A percentile compares a stretch with the other conserved stretches of the same genome.
These are phyloP conservation scores for Leptoclinus maculatus DNA, from an alignment of 2,797 vertebrate genomes.

Conservation along the genomic window DNA sequence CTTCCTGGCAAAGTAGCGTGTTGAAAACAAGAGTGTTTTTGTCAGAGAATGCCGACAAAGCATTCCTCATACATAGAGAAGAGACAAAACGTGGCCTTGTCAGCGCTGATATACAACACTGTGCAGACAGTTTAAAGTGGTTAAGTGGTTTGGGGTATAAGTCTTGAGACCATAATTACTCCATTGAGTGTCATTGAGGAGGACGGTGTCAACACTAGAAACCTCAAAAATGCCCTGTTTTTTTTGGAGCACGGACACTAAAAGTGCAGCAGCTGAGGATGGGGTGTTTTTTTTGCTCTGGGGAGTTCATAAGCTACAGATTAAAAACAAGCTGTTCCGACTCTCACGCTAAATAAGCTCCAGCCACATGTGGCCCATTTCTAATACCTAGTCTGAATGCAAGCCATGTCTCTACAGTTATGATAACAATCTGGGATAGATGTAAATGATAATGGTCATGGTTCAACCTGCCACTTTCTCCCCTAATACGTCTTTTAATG, in stretches of 20 bases:
- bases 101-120: constrained; percentile 39
- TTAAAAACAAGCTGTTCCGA: constrained; percentile 33
- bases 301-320: constrained; percentile 15
- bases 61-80: constrained; percentile 41
- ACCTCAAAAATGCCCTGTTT: background rate
- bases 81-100: constrained; percentile 64
- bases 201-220: constrained; percentile 17
- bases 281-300: background rate
- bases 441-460: constrained; percentile 54
- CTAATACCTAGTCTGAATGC: constrained; percentile 44
- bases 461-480: constrained; percentile 54
- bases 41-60: constrained; percentile 52
- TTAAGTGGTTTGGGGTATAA: constrained; percentile 47
- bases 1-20: background rate
- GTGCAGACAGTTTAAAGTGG: constrained; percentile 53
- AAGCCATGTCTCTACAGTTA: constrained; percentile 40
- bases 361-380: constrained; percentile 31
- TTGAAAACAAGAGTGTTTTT: constrained; percentile 55
- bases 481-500: constrained; percentile 48
- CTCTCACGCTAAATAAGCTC: constrained; percentile 18
- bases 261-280: background rate
- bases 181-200: constrained; percentile 36
- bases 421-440: constrained; percentile 55
- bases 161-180: constrained; percentile 52
- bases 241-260: background rate